Base-by-base conservation (phyloP, 1,140 invertebrate species). In the Diabrotica undecimpunctata region DNA sequence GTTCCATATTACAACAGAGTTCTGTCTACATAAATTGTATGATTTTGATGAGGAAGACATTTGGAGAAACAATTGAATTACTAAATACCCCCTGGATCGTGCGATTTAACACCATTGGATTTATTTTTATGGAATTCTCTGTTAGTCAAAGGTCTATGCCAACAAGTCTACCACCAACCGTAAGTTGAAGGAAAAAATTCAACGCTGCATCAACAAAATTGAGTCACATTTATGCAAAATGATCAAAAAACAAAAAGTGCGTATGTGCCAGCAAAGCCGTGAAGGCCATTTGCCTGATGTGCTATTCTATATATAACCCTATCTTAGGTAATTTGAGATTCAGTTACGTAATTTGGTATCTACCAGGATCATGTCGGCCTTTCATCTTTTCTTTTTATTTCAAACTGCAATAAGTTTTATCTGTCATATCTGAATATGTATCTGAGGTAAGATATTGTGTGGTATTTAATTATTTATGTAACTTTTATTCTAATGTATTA, bases 1-100 rank as follows among this genome's bases (percentile, higher is more conserved):
- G 38, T 46, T 41, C 60, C 41, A 62, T 46, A 62, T 62, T 13
- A 62, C 25, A 52, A 62, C 60, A 52, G 7, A 53, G 60, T 62
- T 6, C 12, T 54, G 52, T 14, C 41, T 11, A 9, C 37, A 7
- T 25, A 62, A 62, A 41, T 62, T 35, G 41, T 8, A 10, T 54
- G 52, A 54, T 54, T 10, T 54, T 54, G 52, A 10, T 7, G 52
- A 46, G 39, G 39, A n/a, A n/a, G n/a, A n/a, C n/a, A n/a, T n/a
- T n/a, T n/a, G n/a, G n/a, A n/a, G n/a, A n/a, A n/a, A n/a, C n/a
- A n/a, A n/a, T n/a, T 1, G 7, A 46, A 46, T 1, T 8, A 46
- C 7, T 0, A 7, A 46, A 10, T 46, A 10, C 39, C 39, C 7
- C 39, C 7, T 46, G 39, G 7, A 7, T 8, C 11, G 11, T 10